A percentile compares a stretch with the other conserved stretches of the same genome.
Conservation (phyloP, 2,888 invertebrate species). For the Amorpha juglandis region DNA sequence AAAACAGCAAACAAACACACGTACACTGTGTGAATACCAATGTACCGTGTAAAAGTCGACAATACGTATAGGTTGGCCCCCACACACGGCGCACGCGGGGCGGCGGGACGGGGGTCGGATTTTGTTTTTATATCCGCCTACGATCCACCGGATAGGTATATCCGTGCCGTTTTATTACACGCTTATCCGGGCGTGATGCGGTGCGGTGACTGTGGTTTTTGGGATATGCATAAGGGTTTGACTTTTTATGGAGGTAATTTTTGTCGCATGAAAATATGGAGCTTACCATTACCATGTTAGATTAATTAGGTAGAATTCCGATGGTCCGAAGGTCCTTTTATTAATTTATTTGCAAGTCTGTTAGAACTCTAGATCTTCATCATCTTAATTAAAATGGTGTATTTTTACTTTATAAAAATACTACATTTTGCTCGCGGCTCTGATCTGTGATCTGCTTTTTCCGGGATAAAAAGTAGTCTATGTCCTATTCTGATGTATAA, state of each 20-base stretch:
- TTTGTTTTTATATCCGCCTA: conserved; percentile 62
- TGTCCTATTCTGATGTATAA: no score
- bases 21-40: conserved; percentile 6
- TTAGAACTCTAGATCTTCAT: no score
- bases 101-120: conserved; percentile 33
- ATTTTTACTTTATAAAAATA: no score
- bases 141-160: conserved; percentile 69
- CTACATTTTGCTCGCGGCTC: no score
- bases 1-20: neutral
- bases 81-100: neutral
- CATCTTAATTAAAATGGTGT: no score
- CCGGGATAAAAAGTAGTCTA: no score
- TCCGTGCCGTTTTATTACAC: conserved; percentile 65
- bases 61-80: conserved; percentile 4
- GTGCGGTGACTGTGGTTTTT: conserved; percentile 4
- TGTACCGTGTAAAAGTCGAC: conserved; percentile 15
- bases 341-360: no score
- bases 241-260: neutral
- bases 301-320: no score
- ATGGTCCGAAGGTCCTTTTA: no score
- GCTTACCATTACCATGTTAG: no score
- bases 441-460: no score
- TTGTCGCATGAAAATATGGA: no score
- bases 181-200: conserved; percentile 53
- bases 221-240: neutral